Base-by-base conservation (phyloP, 2,797 vertebrate genomes). In the Ambastaia sidthimunki region DNA sequence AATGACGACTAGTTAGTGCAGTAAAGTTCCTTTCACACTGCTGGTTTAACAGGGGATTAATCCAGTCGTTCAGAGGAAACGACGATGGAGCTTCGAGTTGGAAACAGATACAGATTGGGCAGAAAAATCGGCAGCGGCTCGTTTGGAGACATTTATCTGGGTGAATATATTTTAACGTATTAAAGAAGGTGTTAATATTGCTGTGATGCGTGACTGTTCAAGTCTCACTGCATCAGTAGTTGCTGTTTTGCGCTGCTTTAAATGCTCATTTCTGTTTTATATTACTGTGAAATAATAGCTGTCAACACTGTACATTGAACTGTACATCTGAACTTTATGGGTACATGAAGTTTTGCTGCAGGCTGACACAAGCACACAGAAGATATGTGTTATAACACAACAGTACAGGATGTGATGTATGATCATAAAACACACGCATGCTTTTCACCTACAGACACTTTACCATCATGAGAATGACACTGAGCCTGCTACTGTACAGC, bases 121-220 rank as follows among this genome's bases (percentile, higher is more conserved):
- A 95, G 96, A 72, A 98, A 97, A 89, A 98, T 97, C 88, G 96
- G 96, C 89, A 98, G 96, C 85, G 95, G 96, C 81, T 96, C 96
- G 7, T 97, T 96, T 87, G 95, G 96, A 77, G 95, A 98, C 90
- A 98, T 98, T 87, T 98, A 98, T 90, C 90, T 98, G 71, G 96
- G 96, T 98, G 89, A 96, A 95, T 89, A 85, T 48, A 12, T 19
- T 66, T n/a, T n/a, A n/a, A n/a, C n/a, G n/a, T n/a, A n/a, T n/a
- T n/a, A n/a, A n/a, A n/a, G n/a, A n/a, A n/a, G n/a, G n/a, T n/a
- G n/a, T n/a, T n/a, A n/a, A n/a, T n/a, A n/a, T n/a, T n/a, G n/a
- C n/a, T n/a, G n/a, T n/a, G n/a, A n/a, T n/a, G n/a, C n/a, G n/a
- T n/a, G n/a, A n/a, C n/a, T n/a, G n/a, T n/a, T n/a, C n/a, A n/a